phyloP scores from a whole-genome alignment of 2,113 vertebrate species.

The Oreochromis niloticus region DNA sequence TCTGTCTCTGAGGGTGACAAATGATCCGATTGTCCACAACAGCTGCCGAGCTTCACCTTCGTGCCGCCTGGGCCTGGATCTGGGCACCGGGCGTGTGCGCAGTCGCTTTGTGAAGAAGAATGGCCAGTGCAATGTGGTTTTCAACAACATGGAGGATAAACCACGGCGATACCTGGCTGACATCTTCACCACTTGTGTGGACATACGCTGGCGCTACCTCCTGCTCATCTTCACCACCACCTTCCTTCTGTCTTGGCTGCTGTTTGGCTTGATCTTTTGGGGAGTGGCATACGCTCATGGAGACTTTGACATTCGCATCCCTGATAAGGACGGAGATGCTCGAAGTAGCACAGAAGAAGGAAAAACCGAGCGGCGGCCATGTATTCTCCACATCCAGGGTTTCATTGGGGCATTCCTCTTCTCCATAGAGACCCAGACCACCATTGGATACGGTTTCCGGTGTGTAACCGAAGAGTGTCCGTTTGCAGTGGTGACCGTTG shows the following conservation, averaged over 20 bases:
- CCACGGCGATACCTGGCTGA: slow-evolving; percentile 89
- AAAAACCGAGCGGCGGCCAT: slow-evolving; percentile 73
- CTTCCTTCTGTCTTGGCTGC: slow-evolving; percentile 89
- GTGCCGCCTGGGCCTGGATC: slow-evolving; percentile 39
- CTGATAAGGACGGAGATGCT: slow-evolving; percentile 12
- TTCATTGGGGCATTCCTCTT: slow-evolving; percentile 73
- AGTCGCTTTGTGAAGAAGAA: slow-evolving; percentile 96
- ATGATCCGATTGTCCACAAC: slow-evolving; percentile 69
- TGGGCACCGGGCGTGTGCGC: slow-evolving; percentile 76
- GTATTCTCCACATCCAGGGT: slow-evolving; percentile 83
- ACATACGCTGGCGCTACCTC: slow-evolving; percentile 93
- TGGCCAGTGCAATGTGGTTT: slow-evolving; percentile 93
- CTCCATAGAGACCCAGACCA: slow-evolving; percentile 75
- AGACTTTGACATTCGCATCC: slow-evolving; percentile 73
- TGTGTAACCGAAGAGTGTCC: slow-evolving; percentile 74
- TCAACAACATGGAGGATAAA: slow-evolving; percentile 93
- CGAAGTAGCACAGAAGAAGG: neutral
- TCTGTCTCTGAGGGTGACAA: slow-evolving; percentile 68
- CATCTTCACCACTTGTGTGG: slow-evolving; percentile 95
- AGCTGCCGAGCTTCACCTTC: slow-evolving; percentile 68
- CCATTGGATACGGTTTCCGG: slow-evolving; percentile 72
- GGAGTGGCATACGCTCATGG: slow-evolving; percentile 87
- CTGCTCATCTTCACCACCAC: slow-evolving; percentile 87
- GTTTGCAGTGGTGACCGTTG: slow-evolving; percentile 63
- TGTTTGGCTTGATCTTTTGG: slow-evolving; percentile 91